Conservation (phyloP, 2,113 vertebrate genomes). For the Cercopithecus mona region DNA sequence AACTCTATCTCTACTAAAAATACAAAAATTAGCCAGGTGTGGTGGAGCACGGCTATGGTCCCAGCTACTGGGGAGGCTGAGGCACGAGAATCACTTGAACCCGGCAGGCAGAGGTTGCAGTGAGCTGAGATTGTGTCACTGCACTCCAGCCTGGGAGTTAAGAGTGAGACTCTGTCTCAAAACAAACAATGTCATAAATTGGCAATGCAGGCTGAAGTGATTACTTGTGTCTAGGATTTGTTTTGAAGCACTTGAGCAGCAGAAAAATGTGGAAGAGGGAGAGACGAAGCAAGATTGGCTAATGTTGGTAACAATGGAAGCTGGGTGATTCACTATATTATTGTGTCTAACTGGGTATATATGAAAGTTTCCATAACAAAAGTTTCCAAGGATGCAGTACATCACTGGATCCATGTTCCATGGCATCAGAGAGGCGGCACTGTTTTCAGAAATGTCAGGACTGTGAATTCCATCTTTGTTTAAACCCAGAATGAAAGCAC, state of each 20-base stretch:
- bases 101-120: too few relatives aligned
- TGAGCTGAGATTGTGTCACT: too few relatives aligned
- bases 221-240: neutral
- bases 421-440: neutral
- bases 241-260: neutral
- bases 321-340: neutral
- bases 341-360: neutral
- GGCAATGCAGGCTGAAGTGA: neutral
- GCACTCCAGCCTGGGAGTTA: too few relatives aligned
- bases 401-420: neutral
- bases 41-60: too few relatives aligned
- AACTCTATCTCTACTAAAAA: too few relatives aligned
- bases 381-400: neutral
- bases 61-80: too few relatives aligned
- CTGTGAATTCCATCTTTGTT: neutral
- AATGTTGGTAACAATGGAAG: accelerated
- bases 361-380: neutral
- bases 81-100: too few relatives aligned
- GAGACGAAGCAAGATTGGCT: neutral
- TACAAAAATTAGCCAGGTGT: too few relatives aligned
- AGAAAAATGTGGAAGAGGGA: neutral
- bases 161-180: too few relatives aligned
- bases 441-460: neutral
- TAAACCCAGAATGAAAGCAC: neutral
- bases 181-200: neutral